phyloP scores from a whole-genome alignment of 2,113 vertebrate genomes.

The Boulengeromyrus knoepffleri region DNA sequence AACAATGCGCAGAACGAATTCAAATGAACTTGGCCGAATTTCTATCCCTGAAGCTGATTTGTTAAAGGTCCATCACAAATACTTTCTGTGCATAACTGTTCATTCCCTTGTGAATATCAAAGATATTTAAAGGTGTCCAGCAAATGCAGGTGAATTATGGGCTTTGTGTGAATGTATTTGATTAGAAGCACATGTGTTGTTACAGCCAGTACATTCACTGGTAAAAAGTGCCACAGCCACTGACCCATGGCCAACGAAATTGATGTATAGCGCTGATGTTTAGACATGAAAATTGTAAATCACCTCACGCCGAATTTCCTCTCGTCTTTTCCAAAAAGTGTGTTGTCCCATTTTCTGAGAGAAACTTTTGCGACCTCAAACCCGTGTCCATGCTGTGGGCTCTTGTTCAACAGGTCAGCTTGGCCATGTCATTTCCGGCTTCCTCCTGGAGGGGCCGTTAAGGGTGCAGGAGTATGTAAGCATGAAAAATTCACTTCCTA shows the following conservation, averaged over 20 bases:
- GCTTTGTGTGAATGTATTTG: neutral
- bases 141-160: neutral
- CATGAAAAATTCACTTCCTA: neutral
- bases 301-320: neutral
- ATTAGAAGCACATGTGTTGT: neutral
- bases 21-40: neutral
- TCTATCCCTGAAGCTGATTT: neutral
- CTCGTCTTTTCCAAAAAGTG: neutral
- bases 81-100: neutral
- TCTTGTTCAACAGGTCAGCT: neutral
- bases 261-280: neutral
- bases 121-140: neutral
- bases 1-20: neutral
- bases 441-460: neutral
- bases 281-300: neutral
- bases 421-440: neutral
- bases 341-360: neutral
- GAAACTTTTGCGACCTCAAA: neutral
- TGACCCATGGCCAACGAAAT: neutral
- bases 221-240: neutral
- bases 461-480: neutral
- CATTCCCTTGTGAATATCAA: neutral
- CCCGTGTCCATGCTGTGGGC: neutral
- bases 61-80: neutral
- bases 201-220: neutral